Conservation (phyloP, 2,888 invertebrate genomes). For the Melipona bicolor region DNA sequence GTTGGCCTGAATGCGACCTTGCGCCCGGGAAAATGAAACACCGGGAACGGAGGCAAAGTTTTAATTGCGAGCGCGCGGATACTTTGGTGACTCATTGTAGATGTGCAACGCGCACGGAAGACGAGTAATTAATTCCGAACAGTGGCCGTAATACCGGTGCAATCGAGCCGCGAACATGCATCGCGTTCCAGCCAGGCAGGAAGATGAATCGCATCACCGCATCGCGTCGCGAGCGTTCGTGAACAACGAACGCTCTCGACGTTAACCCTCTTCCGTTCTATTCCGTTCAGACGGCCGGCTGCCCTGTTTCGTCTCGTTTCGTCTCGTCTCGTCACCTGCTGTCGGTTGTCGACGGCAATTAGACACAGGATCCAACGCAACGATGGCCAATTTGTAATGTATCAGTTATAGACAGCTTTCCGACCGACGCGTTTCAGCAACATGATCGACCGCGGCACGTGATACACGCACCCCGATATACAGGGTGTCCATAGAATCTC, state of each 20-base stretch:
- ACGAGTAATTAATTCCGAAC: constrained; percentile 63
- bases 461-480: background rate
- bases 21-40: constrained; percentile 23
- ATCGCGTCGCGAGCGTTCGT: background rate
- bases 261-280: background rate
- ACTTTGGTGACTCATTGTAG: constrained; percentile 43
- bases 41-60: constrained; percentile 32
- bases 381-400: background rate
- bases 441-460: background rate
- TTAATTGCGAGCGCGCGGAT: constrained; percentile 40
- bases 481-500: no score
- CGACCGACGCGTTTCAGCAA: background rate
- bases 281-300: no score
- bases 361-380: constrained; percentile 41
- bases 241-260: constrained; percentile 17
- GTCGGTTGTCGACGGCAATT: constrained; percentile 32
- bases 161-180: constrained; percentile 61
- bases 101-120: background rate
- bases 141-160: constrained; percentile 55
- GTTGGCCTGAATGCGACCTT: background rate
- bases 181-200: constrained; percentile 60
- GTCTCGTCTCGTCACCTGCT: constrained; percentile 24
- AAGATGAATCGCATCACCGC: constrained; percentile 61
- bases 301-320: no score
- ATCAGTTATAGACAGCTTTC: no score